These are phyloP conservation scores for Sus cebifrons DNA, from an alignment of 2,797 vertebrate genomes.

Conservation along the genomic window DNA sequence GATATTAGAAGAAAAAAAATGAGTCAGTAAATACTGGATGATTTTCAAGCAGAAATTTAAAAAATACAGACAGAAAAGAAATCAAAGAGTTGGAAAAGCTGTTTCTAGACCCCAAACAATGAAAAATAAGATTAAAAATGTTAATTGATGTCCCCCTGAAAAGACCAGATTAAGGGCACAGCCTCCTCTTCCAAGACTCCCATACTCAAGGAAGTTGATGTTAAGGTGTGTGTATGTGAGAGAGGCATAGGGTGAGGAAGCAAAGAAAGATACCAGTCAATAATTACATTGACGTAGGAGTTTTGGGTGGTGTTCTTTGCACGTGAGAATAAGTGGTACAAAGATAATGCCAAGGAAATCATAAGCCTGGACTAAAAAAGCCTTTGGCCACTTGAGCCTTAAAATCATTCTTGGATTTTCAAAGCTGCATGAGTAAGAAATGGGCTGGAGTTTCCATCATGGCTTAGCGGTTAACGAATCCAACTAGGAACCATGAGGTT, in stretches of 20 bases:
- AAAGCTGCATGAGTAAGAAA: not conserved
- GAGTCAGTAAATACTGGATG: not conserved
- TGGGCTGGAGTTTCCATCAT: not conserved
- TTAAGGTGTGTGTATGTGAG: not conserved
- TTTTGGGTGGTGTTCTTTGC: not conserved
- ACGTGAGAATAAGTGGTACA: not conserved
- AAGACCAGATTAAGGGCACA: not conserved
- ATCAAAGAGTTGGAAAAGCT: not conserved
- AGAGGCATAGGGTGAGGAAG: not conserved
- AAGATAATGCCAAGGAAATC: not conserved
- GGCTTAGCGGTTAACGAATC: no score
- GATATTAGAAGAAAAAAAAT: not conserved
- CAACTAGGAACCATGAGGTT: no score
- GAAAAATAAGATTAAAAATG: not conserved
- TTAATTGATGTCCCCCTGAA: not conserved
- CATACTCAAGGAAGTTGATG: not conserved
- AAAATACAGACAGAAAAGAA: slow-evolving; percentile 41
- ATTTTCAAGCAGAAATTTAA: slow-evolving; percentile 16
- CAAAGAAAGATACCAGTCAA: not conserved
- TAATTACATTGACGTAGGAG: not conserved
- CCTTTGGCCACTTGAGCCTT: not conserved
- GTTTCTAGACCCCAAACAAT: not conserved
- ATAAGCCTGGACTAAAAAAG: not conserved
- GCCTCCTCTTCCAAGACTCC: not conserved
- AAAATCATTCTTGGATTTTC: not conserved